Conservation (phyloP, 2,888 invertebrate genomes). For the Hydrotaea diabolus region DNA sequence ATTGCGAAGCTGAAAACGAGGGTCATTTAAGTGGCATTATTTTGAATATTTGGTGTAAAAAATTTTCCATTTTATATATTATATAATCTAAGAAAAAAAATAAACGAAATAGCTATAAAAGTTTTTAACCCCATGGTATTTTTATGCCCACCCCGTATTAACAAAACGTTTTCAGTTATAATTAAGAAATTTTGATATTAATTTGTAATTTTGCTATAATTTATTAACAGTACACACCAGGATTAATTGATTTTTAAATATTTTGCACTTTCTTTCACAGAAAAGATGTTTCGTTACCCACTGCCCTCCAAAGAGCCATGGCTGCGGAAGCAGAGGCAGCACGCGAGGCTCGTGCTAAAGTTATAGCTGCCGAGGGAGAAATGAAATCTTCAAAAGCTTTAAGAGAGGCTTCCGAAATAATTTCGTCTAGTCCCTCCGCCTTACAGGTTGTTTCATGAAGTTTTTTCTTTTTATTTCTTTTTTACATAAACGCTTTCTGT, state of each 20-base stretch:
- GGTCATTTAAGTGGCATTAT: too few relatives aligned
- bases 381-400: slow-evolving; percentile 90
- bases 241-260: too few relatives aligned
- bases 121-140: too few relatives aligned
- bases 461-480: slow-evolving; percentile 38
- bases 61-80: too few relatives aligned
- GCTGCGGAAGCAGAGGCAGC: slow-evolving; percentile 92
- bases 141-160: too few relatives aligned
- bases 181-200: too few relatives aligned
- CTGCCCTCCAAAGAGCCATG: slow-evolving; percentile 90
- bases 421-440: slow-evolving; percentile 88
- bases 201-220: not conserved
- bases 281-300: slow-evolving; percentile 90
- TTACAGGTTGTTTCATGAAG: slow-evolving; percentile 78
- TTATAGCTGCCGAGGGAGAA: slow-evolving; percentile 91
- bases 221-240: too few relatives aligned
- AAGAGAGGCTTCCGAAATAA: slow-evolving; percentile 92
- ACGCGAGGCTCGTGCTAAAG: slow-evolving; percentile 84
- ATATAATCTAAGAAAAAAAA: too few relatives aligned
- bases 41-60: too few relatives aligned
- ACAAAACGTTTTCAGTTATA: too few relatives aligned
- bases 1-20: too few relatives aligned
- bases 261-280: slow-evolving; percentile 78
- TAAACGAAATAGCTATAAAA: too few relatives aligned
- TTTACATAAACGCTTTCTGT: slow-evolving; percentile 1